Conservation (phyloP, 1,140 invertebrate genomes). For the Zophobas morio region DNA sequence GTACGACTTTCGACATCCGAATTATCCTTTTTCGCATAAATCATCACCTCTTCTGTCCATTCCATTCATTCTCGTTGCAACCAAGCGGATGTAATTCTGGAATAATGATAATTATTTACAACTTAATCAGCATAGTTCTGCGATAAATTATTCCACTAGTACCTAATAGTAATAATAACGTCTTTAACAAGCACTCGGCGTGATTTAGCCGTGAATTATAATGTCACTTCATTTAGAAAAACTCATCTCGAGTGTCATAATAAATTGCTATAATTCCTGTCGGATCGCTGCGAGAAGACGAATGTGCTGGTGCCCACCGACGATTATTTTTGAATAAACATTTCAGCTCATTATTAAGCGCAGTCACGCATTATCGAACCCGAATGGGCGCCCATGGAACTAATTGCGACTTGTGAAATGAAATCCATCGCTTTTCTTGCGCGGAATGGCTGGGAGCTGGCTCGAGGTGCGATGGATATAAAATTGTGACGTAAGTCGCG, state of each 20-base stretch:
- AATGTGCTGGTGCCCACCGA: conserved; percentile 29
- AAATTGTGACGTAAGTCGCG: neutral
- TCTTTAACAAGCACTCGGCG: neutral
- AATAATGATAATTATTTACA: conserved; percentile 1
- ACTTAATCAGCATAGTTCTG: conserved; percentile 1
- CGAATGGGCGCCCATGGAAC: conserved; percentile 9
- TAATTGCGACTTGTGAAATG: conserved; percentile 33
- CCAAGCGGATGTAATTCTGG: neutral
- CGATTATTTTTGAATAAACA: conserved; percentile 31
- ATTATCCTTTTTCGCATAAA: no score
- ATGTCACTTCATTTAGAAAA: conserved; percentile 32
- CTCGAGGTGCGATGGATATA: neutral
- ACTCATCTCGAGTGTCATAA: conserved; percentile 42
- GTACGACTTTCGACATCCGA: no score
- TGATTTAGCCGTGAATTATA: conserved; percentile 1
- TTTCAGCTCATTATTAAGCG: conserved; percentile 24
- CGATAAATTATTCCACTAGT: neutral
- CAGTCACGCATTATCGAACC: conserved; percentile 38
- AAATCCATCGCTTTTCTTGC: conserved; percentile 2
- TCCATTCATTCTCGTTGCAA: neutral
- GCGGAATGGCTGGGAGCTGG: no score
- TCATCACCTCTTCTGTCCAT: no score
- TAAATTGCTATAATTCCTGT: conserved; percentile 46
- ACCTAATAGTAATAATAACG: neutral
- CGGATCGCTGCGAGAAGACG: conserved; percentile 17